Base-by-base conservation (phyloP, 2,888 invertebrate species). In the Lochmaea crataegi region DNA sequence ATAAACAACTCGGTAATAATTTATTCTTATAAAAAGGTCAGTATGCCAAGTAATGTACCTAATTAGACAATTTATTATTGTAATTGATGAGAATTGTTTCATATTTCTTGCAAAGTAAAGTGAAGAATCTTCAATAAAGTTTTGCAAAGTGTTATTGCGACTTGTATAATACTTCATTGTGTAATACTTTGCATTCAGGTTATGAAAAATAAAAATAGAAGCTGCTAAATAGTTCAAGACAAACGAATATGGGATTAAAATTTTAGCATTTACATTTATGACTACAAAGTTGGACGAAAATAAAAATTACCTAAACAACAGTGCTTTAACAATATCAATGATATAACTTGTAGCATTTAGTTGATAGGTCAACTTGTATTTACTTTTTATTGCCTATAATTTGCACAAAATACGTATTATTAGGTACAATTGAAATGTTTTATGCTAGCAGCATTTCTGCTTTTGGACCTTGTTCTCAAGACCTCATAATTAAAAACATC, bases 11-110 rank as follows among this genome's bases (percentile, higher is more conserved):
- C 32, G 38, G 42, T n/a, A 58, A 67, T 53, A 16, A 58, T 22
- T 58, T 67, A 22, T 32, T 12, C 42, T 22, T 18, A 58, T n/a
- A 58, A 67, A 58, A 67, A 67, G 58, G 67, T 67, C 58, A 58
- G 58, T 67, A 32, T 58, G 67, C 58, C 57, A 67, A 42, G 58
- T 22, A 67, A 26, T 18, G 16, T 45, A n/a, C n/a, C n/a, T n/a
- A 58, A 67, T 67, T 42, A 67, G 42, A 45, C 18, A 58, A 67
- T 67, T 67, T n/a, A 65, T 64, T 51, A 14, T 57, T 67, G 58
- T 67, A 67, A 66, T 66, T 42, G 22, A 67, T 67, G 58, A 22
- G 58, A 58, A 58, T 58, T 65, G 32, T 65, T 32, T 14, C 18
- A 42, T 58, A 38, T 61, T 58, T 67, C 42, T 58, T 45, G 16